A percentile compares a stretch with the other conserved stretches of the same genome.
These are phyloP conservation scores for Steinernema carpocapsae DNA, from an alignment of 2,888 invertebrate species.

Conservation along the genomic window DNA sequence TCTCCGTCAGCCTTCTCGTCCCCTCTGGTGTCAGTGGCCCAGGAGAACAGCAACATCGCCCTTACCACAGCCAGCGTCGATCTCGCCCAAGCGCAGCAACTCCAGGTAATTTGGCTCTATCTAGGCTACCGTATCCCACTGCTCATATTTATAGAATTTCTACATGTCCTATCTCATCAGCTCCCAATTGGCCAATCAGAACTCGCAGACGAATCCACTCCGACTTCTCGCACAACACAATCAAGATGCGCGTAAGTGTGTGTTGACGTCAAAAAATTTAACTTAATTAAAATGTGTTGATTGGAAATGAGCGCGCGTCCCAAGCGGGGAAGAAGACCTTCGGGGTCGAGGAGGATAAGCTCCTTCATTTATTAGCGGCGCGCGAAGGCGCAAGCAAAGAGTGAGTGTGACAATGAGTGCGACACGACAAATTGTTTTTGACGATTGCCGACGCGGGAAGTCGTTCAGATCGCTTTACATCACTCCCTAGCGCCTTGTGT, in stretches of 20 bases:
- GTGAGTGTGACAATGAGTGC: constrained; percentile 23
- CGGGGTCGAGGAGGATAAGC: background rate
- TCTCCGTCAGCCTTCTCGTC: constrained; percentile 17
- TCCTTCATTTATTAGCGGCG: background rate
- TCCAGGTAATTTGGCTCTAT: background rate
- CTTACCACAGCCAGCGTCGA: constrained; percentile 18
- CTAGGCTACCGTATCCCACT: no score
- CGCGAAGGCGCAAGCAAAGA: background rate
- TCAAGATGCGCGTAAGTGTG: constrained; percentile 29
- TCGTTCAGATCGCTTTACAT: no score
- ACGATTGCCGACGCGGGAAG: no score
- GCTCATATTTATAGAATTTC: constrained; percentile 4
- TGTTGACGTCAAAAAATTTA: constrained; percentile 27
- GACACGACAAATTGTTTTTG: constrained; percentile 28
- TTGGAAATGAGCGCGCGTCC: background rate
- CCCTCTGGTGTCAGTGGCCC: background rate
- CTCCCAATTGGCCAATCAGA: constrained; percentile 31
- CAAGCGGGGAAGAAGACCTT: background rate
- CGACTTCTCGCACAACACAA: constrained; percentile 29
- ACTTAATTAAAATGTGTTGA: constrained; percentile 34
- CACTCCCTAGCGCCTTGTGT: background rate
- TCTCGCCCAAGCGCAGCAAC: constrained; percentile 27
- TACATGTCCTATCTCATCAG: constrained; percentile 35
- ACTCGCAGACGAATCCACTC: constrained; percentile 31
- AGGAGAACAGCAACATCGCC: constrained; percentile 11